phyloP scores from a whole-genome alignment of 1,140 invertebrate species.

The Potamilus streckersoni region DNA sequence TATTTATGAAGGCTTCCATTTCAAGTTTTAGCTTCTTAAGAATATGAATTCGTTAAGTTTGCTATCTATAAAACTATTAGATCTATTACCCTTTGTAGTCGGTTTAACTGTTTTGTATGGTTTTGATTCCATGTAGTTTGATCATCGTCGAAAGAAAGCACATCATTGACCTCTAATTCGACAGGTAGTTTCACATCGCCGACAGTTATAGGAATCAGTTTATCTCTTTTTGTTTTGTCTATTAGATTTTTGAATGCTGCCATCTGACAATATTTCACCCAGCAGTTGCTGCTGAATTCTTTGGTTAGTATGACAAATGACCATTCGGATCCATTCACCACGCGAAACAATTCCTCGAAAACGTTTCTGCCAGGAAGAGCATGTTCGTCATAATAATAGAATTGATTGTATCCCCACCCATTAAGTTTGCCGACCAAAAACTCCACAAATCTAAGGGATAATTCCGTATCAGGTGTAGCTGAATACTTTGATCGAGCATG shows the following conservation, averaged over 20 bases:
- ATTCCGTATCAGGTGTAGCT: not conserved
- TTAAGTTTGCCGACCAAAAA: not conserved
- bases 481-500: not conserved
- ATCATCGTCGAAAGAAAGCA: no score
- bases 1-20: no score
- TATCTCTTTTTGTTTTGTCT: not conserved
- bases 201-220: not conserved
- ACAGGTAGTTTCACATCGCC: no score
- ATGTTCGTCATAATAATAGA: not conserved
- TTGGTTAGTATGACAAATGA: not conserved
- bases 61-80: no score
- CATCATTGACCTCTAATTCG: no score
- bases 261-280: not conserved
- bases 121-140: no score
- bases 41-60: no score
- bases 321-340: not conserved
- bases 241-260: conserved; percentile 1
- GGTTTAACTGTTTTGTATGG: no score
- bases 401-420: not conserved
- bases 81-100: no score
- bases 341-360: not conserved
- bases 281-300: not conserved
- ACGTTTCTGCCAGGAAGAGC: not conserved
- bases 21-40: no score
- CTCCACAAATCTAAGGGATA: not conserved